phyloP scores from a whole-genome alignment of 2,113 vertebrate species.

The Willisornis vidua region DNA sequence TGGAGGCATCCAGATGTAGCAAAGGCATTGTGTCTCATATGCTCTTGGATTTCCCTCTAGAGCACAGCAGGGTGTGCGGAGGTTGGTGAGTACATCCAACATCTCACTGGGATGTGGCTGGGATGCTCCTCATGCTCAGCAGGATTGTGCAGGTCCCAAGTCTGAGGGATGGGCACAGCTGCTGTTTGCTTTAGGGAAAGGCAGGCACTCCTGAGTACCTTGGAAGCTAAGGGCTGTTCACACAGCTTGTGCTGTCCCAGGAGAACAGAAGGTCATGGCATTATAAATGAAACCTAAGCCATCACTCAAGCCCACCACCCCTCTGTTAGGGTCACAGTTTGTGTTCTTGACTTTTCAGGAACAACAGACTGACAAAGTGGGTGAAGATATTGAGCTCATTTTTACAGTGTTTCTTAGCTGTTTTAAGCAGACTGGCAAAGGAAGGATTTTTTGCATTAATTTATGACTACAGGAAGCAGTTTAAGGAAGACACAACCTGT shows the following conservation, averaged over 20 bases:
- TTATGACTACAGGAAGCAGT: conserved; percentile 14
- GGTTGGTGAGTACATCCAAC: not conserved
- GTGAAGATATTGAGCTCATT: not conserved
- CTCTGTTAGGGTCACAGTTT: not conserved
- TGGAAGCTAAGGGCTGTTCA: rapidly evolving
- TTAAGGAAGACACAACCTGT: conserved; percentile 29
- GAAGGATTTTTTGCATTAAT: not conserved
- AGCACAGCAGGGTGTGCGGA: not conserved
- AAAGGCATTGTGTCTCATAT: not conserved
- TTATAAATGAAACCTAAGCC: not conserved
- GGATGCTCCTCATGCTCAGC: not conserved
- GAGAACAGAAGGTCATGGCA: not conserved
- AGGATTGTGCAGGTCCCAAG: not conserved
- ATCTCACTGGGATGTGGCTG: not conserved
- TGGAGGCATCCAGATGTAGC: not conserved
- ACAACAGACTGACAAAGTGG: not conserved
- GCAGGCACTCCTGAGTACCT: not conserved
- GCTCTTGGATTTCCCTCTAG: not conserved
- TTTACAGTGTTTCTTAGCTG: not conserved
- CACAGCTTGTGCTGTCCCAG: not conserved
- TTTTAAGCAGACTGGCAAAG: not conserved
- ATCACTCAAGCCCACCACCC: not conserved
- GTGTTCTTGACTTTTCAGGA: not conserved
- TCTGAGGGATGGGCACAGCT: not conserved
- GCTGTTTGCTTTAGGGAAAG: not conserved